Conservation (phyloP, 2,888 invertebrate species). For the Coleophora deauratella region DNA sequence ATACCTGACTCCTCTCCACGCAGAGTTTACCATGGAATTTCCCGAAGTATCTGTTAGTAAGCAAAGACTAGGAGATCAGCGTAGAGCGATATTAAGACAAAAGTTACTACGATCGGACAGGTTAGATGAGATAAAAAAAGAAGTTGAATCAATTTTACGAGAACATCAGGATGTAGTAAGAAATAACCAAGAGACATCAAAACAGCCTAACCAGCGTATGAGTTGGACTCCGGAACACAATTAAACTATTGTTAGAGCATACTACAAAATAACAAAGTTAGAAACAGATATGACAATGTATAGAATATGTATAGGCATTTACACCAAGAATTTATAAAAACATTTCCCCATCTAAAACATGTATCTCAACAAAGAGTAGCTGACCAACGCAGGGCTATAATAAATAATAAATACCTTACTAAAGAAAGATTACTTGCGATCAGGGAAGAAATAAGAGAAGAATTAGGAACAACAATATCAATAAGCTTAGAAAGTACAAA, state of each 20-base stretch:
- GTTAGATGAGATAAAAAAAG: conserved; percentile 5
- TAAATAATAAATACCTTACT: conserved; percentile 10
- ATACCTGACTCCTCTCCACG: conserved; percentile 1
- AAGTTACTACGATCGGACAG: conserved; percentile 7
- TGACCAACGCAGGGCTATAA: conserved; percentile 13
- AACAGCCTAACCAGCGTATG: conserved; percentile 1
- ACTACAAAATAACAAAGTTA: conserved; percentile 8
- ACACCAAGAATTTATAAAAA: conserved; percentile 3
- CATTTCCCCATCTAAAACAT: conserved; percentile 9
- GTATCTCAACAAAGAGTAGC: conserved; percentile 13
- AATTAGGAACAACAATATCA: background rate
- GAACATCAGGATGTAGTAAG: background rate
- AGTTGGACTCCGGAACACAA: conserved; percentile 9
- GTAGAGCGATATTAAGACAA: conserved; percentile 8
- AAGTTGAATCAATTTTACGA: conserved; percentile 4
- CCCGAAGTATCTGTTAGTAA: conserved; percentile 3
- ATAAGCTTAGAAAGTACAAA: background rate
- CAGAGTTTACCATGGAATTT: conserved; percentile 4
- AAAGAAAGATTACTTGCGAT: conserved; percentile 2
- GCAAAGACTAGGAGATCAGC: conserved; percentile 7
- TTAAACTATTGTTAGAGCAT: conserved; percentile 7
- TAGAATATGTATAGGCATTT: conserved; percentile 5
- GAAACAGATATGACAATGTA: conserved; percentile 8
- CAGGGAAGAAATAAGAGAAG: conserved; percentile 1
- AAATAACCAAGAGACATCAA: background rate